Conservation (phyloP, 2,888 invertebrate genomes). For the Caenorhabditis afra region DNA sequence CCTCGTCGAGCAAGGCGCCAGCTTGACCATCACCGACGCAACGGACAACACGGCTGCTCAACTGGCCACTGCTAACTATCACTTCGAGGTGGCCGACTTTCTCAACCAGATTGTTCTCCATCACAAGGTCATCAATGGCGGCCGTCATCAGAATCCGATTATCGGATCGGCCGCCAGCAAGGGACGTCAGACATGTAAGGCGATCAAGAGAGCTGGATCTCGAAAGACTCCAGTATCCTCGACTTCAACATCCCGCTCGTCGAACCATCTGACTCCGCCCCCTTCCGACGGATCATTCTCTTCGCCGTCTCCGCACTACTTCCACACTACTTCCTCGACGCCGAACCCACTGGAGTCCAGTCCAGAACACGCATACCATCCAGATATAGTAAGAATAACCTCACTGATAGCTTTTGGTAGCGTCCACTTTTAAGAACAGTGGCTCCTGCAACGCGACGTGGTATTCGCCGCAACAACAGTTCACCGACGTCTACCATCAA, state of each 20-base stretch:
- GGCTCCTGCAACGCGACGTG: not conserved
- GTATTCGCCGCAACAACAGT: constrained; percentile 5
- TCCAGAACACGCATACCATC: constrained; percentile 17
- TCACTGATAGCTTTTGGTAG: not conserved
- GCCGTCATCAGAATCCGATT: too few relatives aligned
- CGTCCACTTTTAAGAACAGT: not conserved
- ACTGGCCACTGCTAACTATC: constrained; percentile 13
- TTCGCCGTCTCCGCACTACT: constrained; percentile 41
- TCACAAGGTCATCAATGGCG: not conserved
- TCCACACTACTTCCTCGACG: constrained; percentile 21
- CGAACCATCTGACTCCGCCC: constrained; percentile 54
- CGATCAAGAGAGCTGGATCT: constrained; percentile 39
- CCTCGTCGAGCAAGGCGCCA: constrained; percentile 15
- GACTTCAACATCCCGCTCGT: not conserved
- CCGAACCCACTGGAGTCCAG: constrained; percentile 29
- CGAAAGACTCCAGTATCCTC: constrained; percentile 4
- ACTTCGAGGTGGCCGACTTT: constrained; percentile 19
- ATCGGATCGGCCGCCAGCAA: too few relatives aligned
- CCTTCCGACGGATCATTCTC: constrained; percentile 54
- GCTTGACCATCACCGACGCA: constrained; percentile 13
- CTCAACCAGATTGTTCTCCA: not conserved
- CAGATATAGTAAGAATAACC: constrained; percentile 14
- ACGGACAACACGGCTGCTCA: constrained; percentile 21
- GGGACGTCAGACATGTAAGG: constrained; percentile 30
- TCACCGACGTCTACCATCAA: not conserved